A percentile compares a stretch with the other conserved stretches of the same genome.
phyloP scores from a whole-genome alignment of 2,888 invertebrate genomes.

The Fissipunctia ypsillon region DNA sequence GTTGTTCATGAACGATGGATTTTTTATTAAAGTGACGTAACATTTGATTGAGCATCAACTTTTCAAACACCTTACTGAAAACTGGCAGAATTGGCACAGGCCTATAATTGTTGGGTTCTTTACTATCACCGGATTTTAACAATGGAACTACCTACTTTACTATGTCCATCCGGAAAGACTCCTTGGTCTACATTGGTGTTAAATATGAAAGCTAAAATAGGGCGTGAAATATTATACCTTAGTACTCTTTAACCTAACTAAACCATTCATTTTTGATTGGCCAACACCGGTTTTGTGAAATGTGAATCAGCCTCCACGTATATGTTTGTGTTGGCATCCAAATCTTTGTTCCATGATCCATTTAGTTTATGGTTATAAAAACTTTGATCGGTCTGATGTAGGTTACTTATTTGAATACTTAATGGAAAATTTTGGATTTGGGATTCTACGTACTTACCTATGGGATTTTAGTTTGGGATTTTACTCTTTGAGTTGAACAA shows the following conservation, averaged over 20 bases:
- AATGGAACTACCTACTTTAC: too few species aligned
- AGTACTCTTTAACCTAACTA: not conserved
- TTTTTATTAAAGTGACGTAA: too few species aligned
- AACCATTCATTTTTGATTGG: not conserved
- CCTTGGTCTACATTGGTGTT: too few species aligned
- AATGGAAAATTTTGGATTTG: not conserved
- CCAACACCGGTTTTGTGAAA: not conserved
- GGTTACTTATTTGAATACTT: constrained; percentile 21
- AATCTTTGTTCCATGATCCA: constrained; percentile 24
- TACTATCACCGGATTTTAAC: too few species aligned
- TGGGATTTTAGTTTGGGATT: not conserved
- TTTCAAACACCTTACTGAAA: too few species aligned
- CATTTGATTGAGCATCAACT: too few species aligned
- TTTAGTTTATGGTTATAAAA: constrained; percentile 15
- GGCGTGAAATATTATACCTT: too few species aligned
- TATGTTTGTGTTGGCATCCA: not conserved
- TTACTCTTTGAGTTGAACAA: not conserved
- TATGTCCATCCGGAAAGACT: too few species aligned
- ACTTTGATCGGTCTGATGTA: not conserved
- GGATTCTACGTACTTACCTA: not conserved
- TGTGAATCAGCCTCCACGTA: constrained; percentile 2
- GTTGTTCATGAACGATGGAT: too few species aligned
- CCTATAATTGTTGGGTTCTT: too few species aligned
- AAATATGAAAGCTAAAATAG: too few species aligned
- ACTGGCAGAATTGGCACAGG: too few species aligned